Base-by-base conservation (phyloP, 92 coral and sea anemone species). In the Virgularia gustaviana region DNA sequence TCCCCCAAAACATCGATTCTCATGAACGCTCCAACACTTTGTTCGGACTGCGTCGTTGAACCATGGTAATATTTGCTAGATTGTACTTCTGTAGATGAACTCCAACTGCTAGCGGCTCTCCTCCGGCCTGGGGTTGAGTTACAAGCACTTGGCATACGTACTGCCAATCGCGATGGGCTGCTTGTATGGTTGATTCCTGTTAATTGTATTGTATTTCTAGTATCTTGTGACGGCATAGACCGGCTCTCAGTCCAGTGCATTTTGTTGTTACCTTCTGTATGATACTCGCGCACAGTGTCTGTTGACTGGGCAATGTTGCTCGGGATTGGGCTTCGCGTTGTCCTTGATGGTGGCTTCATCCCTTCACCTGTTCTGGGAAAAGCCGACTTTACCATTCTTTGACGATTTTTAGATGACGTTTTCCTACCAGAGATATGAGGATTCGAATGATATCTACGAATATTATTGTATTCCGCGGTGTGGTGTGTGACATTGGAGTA, bases 311-410 rank as follows among this genome's bases (percentile, higher is more conserved):
- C 5, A 3, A 15, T 4, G 5, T 47, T 4, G 7, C 5, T 15
- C 22, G 15, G 5, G 5, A 47, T 45, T 49, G 28, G 75, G 18
- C 51, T 68, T 7, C 34, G 3, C 13, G 27, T 25, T 10, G 34
- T 65, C 44, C 1, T 61, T 47, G 1, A 35, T 16, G n/a, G 47
- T 49, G 47, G 30, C 27, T 33, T 30, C 29, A 32, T 35, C 33
- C 25, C 34, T 16, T 35, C 22, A 15, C n/a, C 60, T 1, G 60
- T 68, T 9, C 47, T 23, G 55, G 54, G 20, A 24, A 44, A 36
- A 30, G 60, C 75, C 22, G 75, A 68, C 22, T 51, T 68, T 12
- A 49, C 61, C 60, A 68, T 19, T 68, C 75, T 49, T 25, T 49
- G 61, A 30, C 22, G 75, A 2, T 16, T 0, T 68, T 42, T 31